Evolutionary conservation across 2,888 invertebrate genomes (phyloP), one percentile per base, ranked within the genome.

Genomic region (Cephus rjabovi): DNA sequence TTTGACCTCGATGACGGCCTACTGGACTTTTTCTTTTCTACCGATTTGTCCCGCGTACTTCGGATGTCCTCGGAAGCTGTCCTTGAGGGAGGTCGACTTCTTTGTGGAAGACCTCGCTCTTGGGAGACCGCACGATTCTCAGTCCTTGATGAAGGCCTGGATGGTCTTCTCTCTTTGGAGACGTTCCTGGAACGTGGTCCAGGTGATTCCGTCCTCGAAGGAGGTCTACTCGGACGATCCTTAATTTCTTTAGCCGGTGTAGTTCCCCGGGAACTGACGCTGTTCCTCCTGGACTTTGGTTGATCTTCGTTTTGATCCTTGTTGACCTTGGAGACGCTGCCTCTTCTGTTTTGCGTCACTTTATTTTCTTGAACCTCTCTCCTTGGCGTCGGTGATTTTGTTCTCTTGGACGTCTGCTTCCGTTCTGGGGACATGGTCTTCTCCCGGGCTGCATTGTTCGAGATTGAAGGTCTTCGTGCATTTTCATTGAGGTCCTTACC

Each of bases 391-490:
- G 85, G 84, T 12, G 84, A 84, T 75, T 81, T 84, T 37, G 81
- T 79, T 73, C 78, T 80, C 83, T 56, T 35, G 34, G 37, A 30
- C 12, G 34, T 70, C n/a, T 34, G 33, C 80, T 80, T 73, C 40
- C 73, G 12, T 34, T 71, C 71, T 31, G 71, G 71, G 9, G 71
- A 71, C 12, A 71, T 31, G 33, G 71, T 34, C 23, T 81, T 79
- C 75, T 69, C 35, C 75, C 91, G 90, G 11, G 89, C 88, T 1
- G 91, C 85, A 73, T 92, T 92, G 1, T 90, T 90, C 30, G 92
- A 92, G 84, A 89, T 85, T 79, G 89, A 88, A 71, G 87, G 89
- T 80, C 91, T 90, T 12, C 87, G 87, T 75, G 89, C 84, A 68
- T 90, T 89, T 78, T 90, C 87, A 81, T 91, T 90, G 68, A 90